Base-by-base conservation (phyloP, 53 echinoderm and acorn worm genomes). In the Henricia sp. region DNA sequence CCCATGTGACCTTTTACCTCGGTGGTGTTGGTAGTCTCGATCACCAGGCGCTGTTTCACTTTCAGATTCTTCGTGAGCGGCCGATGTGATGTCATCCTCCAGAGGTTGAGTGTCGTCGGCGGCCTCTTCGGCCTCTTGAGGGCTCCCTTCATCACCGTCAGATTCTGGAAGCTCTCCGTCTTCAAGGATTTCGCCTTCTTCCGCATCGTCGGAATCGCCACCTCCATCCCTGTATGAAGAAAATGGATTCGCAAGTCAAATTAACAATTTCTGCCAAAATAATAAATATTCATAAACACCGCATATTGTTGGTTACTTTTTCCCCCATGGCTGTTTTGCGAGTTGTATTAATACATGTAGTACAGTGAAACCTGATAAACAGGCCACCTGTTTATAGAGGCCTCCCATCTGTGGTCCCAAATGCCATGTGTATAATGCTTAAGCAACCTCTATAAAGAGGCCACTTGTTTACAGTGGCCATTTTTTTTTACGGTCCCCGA, bases 101-200 rank as follows among this genome's bases (percentile, higher is more conserved):
- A 20, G 17, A 2, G 70, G 72, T 34, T 33, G 84, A 5, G 84
- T 71, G 52, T 48, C 69, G 1, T 26, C 70, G 6, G 20, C 23
- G 28, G 46, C 57, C 46, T 63, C 33, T 21, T 58, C 70, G 3
- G 21, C 30, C 26, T 55, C 64, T n/a, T n/a, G n/a, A n/a, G n/a
- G n/a, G n/a, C n/a, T n/a, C n/a, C n/a, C n/a, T 32, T 70, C 55
- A 25, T 85, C 92, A 6, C 72, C 96, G 60, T 89, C 95, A 27
- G 85, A 88, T 50, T 97, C 94, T 19, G 90, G 84, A 11, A 91
- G 68, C 57, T 91, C 92, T 6, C 89, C 92, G 24, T 95, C 92
- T 51, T 92, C 94, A 38, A 92, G 85, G 21, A 93, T 91, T 33
- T 93, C 93, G 10, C 91, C 96, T 41, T 92, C 91, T 51, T 93